A percentile compares a stretch with the other conserved stretches of the same genome.
These are phyloP conservation scores for Himalopsyche kuldschensis DNA, from an alignment of 2,888 invertebrate genomes.

Conservation along the genomic window DNA sequence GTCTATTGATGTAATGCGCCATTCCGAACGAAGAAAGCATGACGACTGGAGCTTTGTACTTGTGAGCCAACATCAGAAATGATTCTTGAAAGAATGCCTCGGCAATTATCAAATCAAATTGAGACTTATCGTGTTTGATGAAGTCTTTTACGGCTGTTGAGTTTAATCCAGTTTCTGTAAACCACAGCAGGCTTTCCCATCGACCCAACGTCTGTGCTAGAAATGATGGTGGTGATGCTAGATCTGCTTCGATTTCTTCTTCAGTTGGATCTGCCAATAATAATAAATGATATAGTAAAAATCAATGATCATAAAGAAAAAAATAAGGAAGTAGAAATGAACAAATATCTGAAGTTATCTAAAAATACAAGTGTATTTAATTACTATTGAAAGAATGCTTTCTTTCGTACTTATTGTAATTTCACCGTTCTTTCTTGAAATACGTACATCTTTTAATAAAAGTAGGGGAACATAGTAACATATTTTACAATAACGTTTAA, in stretches of 20 bases:
- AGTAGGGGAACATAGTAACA: too few species aligned
- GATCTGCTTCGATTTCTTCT: conserved; percentile 25
- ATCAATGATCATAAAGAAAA: not conserved
- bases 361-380: too few species aligned
- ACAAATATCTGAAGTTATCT: too few species aligned
- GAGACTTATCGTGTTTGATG: conserved; percentile 45
- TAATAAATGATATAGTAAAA: not conserved
- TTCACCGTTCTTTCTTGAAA: too few species aligned
- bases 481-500: too few species aligned
- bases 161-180: conserved; percentile 46
- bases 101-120: conserved; percentile 52
- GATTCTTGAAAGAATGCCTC: conserved; percentile 54
- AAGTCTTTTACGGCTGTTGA: conserved; percentile 46
- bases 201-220: conserved; percentile 25
- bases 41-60: conserved; percentile 50
- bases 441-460: too few species aligned
- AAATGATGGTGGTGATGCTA: conserved; percentile 17
- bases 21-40: conserved; percentile 41
- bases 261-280: conserved; percentile 19
- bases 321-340: too few species aligned
- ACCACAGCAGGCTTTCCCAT: conserved; percentile 33
- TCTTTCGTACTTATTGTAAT: too few species aligned
- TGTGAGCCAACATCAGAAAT: conserved; percentile 48
- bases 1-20: conserved; percentile 48
- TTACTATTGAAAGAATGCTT: too few species aligned